Evolutionary conservation across 2,888 invertebrate genomes (phyloP).

Genomic region (Coremacera marginata): DNA sequence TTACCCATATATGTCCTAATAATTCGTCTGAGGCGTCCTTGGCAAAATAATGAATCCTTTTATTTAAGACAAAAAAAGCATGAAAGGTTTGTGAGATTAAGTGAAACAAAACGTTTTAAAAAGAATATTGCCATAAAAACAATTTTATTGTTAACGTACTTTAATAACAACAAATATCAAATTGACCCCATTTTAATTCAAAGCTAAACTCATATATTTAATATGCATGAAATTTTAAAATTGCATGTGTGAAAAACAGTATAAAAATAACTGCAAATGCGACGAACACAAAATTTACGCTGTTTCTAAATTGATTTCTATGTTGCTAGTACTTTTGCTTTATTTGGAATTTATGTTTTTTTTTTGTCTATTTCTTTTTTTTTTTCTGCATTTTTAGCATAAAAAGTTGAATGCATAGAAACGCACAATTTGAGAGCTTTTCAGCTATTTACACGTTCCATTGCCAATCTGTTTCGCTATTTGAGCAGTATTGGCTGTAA

Average conservation of each 20-base stretch:
- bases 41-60: too few relatives aligned
- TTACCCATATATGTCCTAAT: too few relatives aligned
- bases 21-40: too few relatives aligned
- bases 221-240: slow-evolving; percentile 19
- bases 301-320: too few relatives aligned
- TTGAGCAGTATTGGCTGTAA: too few relatives aligned
- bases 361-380: neutral
- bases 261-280: neutral
- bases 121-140: too few relatives aligned
- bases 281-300: neutral
- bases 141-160: too few relatives aligned
- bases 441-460: slow-evolving; percentile 12
- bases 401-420: slow-evolving; percentile 4
- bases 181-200: slow-evolving; percentile 7
- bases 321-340: neutral
- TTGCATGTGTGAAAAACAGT: neutral
- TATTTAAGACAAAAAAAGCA: too few relatives aligned
- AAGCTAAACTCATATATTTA: neutral
- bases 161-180: neutral
- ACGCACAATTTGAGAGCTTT: neutral
- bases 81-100: too few relatives aligned
- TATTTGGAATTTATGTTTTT: neutral
- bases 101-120: too few relatives aligned
- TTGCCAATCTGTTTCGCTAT: neutral
- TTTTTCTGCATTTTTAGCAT: slow-evolving; percentile 7